phyloP scores from a whole-genome alignment of 2,113 vertebrate genomes.

The Tympanuchus pallidicinctus region DNA sequence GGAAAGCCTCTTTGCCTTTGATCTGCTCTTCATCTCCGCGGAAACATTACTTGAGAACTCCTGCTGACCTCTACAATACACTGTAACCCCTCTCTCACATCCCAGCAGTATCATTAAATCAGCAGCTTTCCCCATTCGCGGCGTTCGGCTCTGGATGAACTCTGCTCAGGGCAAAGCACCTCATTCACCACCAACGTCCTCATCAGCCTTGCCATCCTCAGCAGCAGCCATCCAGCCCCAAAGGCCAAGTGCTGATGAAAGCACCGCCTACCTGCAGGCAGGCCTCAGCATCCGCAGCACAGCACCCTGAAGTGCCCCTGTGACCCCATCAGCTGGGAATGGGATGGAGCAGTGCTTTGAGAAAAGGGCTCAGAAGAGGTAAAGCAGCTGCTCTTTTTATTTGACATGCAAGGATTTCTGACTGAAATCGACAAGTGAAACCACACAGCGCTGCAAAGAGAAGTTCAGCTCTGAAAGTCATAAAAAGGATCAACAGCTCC shows the following conservation, averaged over 20 bases:
- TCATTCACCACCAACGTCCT: not conserved
- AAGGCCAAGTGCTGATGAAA: not conserved
- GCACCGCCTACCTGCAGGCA: not conserved
- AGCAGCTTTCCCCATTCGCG: not conserved
- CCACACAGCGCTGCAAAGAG: not conserved
- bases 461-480: not conserved
- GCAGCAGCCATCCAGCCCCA: not conserved
- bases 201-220: not conserved
- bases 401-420: rapidly evolving
- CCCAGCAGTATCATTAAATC: not conserved
- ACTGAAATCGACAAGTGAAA: not conserved
- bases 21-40: not conserved
- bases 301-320: rapidly evolving
- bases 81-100: not conserved
- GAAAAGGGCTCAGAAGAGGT: not conserved
- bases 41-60: not conserved
- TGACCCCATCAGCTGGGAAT: not conserved
- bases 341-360: rapidly evolving
- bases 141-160: not conserved
- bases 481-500: not conserved
- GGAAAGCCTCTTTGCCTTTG: not conserved
- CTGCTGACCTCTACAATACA: rapidly evolving
- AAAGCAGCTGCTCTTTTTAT: not conserved
- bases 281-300: rapidly evolving
- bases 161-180: rapidly evolving